phyloP scores from a whole-genome alignment of 2,888 invertebrate species.

The Ennomos fuscantarius region DNA sequence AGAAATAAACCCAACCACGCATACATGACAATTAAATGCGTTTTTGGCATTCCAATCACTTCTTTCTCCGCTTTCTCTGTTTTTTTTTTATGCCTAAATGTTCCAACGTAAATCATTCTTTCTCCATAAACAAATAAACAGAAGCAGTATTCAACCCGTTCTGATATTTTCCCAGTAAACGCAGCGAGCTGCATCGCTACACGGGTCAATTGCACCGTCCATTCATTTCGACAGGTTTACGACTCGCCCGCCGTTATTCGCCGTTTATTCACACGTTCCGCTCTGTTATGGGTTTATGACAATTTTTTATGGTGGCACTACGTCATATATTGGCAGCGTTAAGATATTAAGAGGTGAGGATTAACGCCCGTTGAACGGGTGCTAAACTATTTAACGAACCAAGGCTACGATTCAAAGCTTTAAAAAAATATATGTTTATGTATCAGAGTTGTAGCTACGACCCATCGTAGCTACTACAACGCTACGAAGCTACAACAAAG shows the following conservation, averaged over 20 bases:
- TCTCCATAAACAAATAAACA: conserved; percentile 6
- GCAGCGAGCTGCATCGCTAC: conserved; percentile 24
- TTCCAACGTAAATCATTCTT: neutral
- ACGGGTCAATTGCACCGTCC: conserved; percentile 59
- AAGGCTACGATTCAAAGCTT: no score
- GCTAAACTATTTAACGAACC: no score
- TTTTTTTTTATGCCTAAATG: no score
- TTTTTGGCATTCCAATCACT: no score
- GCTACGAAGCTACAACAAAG: no score
- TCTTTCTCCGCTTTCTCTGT: no score
- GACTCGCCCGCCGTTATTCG: conserved; percentile 46
- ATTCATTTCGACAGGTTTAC: conserved; percentile 77
- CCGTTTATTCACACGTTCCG: conserved; percentile 73
- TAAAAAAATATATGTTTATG: no score
- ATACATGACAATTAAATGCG: no score
- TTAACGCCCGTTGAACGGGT: conserved; percentile 37
- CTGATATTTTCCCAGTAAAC: conserved; percentile 19
- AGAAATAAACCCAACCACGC: no score
- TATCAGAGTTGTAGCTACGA: no score
- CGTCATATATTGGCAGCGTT: conserved; percentile 73
- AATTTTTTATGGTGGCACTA: conserved; percentile 75
- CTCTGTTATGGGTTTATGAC: conserved; percentile 74
- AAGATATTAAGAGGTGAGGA: conserved; percentile 64
- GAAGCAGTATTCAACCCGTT: conserved; percentile 2
- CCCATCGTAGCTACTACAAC: no score